Conservation (phyloP, 2,888 invertebrate species). For the Chrysotoxum bicinctum region DNA sequence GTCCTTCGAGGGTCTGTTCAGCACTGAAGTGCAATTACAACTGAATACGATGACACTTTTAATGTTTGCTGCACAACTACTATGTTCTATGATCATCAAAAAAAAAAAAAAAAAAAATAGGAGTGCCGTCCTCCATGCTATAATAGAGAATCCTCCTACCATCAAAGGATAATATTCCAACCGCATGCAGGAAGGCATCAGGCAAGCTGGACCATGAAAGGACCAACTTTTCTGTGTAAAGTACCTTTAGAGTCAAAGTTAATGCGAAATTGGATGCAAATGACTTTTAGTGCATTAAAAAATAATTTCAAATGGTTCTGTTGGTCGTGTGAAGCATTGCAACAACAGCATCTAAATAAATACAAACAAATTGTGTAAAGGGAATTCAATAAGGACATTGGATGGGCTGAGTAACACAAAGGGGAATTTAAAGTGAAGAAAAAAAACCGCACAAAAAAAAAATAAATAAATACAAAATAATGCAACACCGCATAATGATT, state of each 20-base stretch:
- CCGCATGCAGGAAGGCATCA: conserved; percentile 28
- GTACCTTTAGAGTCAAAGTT: conserved; percentile 71
- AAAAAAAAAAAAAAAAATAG: conserved; percentile 7
- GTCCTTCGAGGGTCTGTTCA: conserved; percentile 30
- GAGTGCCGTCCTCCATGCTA: neutral
- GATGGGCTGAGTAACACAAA: neutral
- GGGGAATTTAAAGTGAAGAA: conserved; percentile 14
- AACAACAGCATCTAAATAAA: conserved; percentile 25
- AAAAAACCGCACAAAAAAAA: conserved; percentile 44
- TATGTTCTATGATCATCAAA: conserved; percentile 44
- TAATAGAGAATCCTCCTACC: conserved; percentile 34
- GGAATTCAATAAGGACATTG: conserved; percentile 34
- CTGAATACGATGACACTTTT: conserved; percentile 66
- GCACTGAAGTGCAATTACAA: conserved; percentile 54
- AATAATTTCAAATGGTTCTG: conserved; percentile 68
- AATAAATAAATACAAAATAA: conserved; percentile 58
- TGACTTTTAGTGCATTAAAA: conserved; percentile 73
- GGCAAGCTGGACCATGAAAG: conserved; percentile 54
- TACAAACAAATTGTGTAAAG: neutral
- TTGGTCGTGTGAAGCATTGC: conserved; percentile 55
- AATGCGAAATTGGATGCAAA: conserved; percentile 72
- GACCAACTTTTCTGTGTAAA: conserved; percentile 65
- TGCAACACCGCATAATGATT: conserved; percentile 67
- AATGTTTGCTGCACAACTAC: conserved; percentile 67
- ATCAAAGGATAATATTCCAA: conserved; percentile 44